Evolutionary conservation across 2,113 vertebrate genomes (phyloP), one percentile per base, ranked within the genome.

Genomic region (Chaetura pelagica): DNA sequence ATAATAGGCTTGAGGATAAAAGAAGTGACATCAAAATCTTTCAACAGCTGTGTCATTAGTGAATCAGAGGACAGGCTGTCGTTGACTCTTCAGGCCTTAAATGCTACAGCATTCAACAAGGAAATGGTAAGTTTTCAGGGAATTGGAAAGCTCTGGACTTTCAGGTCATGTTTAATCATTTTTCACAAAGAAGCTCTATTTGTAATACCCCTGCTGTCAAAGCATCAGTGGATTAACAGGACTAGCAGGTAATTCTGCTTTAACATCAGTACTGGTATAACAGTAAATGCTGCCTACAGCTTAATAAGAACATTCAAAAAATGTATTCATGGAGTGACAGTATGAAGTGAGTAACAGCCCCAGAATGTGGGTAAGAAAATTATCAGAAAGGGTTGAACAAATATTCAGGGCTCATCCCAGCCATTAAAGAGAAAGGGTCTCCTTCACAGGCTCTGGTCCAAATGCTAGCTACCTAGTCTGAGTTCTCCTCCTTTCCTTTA

Each of bases 1-100:
- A 93, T 89, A 94, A 95, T 84, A 78, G 66, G 73, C 69, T 94
- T 94, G 88, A 90, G 93, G 80, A 95, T 93, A 80, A 97, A 92
- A 94, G 93, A 86, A 92, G 66, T 91, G 85, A 95, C 90, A 94
- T 93, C 80, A 93, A 95, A 96, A 93, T 92, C 88, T 89, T 89
- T 93, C 90, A 87, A 66, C 90, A 82, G 92, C 88, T 85, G 59
- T 93, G 85, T 86, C 86, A 92, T 96, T 94, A 92, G 61, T 72
- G 48, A 72, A 94, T 96, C 88, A 94, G 92, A 90, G 85, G 61
- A 90, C 76, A 62, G 83, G 66, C 73, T 96, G 76, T 64, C 51
- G 0, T 61, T 69, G 73, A 89, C 87, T 94, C 62, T 62, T 93
- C 83, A 90, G 73, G 88, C 49, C 46, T 86, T 93, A 92, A 90